These are phyloP conservation scores for Gopherus evgoodei DNA, from an alignment of 2,113 vertebrate species.

Conservation along the genomic window DNA sequence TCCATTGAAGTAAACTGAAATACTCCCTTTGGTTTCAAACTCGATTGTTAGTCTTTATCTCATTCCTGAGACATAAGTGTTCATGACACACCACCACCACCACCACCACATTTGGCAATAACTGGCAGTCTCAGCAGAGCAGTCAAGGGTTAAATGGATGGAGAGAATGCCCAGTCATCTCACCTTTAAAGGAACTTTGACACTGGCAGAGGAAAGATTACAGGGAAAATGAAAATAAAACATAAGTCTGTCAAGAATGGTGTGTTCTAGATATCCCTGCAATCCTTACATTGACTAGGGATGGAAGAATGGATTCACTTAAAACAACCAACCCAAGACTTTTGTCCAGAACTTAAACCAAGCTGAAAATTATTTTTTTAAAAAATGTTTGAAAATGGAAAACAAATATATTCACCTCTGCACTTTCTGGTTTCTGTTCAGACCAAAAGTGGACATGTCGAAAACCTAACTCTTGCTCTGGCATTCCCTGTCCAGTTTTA, in stretches of 20 bases:
- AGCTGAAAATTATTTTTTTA: background rate
- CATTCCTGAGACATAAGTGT: background rate
- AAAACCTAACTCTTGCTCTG: background rate
- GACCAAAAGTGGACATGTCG: background rate
- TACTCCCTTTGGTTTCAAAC: background rate
- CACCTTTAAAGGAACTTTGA: background rate
- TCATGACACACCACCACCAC: background rate
- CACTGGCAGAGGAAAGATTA: background rate
- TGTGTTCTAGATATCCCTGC: background rate
- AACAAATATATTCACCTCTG: background rate
- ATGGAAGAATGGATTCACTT: background rate
- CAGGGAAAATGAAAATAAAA: no score
- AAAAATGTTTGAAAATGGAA: accelerated
- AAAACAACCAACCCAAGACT: background rate
- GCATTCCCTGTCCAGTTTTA: background rate
- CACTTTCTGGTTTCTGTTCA: background rate
- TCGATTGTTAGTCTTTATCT: background rate
- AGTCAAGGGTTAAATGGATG: background rate
- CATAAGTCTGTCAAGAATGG: no score
- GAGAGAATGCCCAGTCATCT: background rate
- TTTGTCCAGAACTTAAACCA: background rate
- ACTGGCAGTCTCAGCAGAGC: background rate
- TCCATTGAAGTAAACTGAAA: background rate
- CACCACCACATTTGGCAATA: background rate
- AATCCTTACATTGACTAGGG: no score